phyloP scores from a whole-genome alignment of 35 echinoderm and acorn worm species.

The Ophiothrix spiculata region DNA sequence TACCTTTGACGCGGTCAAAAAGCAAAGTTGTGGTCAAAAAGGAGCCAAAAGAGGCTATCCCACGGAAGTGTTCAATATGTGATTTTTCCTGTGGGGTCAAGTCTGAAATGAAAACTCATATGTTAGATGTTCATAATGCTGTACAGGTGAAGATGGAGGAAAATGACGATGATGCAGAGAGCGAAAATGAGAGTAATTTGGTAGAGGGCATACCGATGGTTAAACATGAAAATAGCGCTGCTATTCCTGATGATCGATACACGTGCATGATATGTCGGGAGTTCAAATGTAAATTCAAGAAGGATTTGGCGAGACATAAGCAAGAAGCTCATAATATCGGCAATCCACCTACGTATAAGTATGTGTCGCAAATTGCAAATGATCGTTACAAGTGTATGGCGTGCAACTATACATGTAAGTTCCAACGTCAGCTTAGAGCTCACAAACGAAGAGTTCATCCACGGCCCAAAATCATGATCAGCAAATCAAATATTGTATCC shows the following conservation, averaged over 20 bases:
- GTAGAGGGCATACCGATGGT: neutral
- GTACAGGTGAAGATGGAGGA: neutral
- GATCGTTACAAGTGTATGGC: conserved; percentile 25
- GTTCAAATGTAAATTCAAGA: conserved; percentile 41
- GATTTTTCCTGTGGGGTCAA: conserved; percentile 20
- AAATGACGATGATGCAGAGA: neutral
- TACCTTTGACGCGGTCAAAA: neutral
- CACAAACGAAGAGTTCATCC: conserved; percentile 6
- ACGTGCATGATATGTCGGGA: conserved; percentile 18
- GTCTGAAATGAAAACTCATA: neutral
- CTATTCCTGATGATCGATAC: neutral
- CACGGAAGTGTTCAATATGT: neutral
- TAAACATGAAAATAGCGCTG: neutral
- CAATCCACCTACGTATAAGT: neutral
- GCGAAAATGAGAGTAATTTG: neutral
- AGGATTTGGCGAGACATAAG: conserved; percentile 29
- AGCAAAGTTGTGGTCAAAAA: neutral
- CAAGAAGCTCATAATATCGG: conserved; percentile 20
- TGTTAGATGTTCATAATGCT: neutral
- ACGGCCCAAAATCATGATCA: neutral
- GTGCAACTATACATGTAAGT: conserved; percentile 44
- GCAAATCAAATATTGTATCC: neutral
- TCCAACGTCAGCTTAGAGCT: conserved; percentile 17
- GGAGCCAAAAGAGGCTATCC: neutral
- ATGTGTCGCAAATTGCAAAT: neutral